Base-by-base conservation (phyloP, 2,888 invertebrate species). In the Apodemia zela region DNA sequence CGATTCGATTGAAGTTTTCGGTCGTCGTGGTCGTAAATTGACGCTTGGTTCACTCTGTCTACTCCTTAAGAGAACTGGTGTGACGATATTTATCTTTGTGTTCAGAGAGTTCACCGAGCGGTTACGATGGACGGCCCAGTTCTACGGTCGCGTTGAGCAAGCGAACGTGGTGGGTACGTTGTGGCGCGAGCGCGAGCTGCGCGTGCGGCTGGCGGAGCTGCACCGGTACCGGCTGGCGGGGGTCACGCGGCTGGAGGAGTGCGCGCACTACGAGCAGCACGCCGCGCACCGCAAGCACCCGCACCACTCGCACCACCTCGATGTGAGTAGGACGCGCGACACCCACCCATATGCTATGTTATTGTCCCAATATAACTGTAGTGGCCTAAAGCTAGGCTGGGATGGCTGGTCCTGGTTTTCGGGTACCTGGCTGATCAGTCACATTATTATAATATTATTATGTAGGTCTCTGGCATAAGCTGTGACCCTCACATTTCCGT, bases 221-320 rank as follows among this genome's bases (percentile, higher is more conserved):
- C 93, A 95, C 80, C 95, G 97, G 67, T 90, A 98, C 87, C 93
- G 98, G 35, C 95, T 96, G 75, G 95, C 97, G 73, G 98, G 98
- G 33, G 93, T 98, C 49, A 96, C 96, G 3, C 93, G 94, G 57
- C 94, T 95, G 62, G 96, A 96, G 79, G 98, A 98, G 80, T 96
- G 97, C 75, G 94, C 96, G 42, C 97, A 97, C 81, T 97, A 97
- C 82, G 98, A 98, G 77, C 96, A 97, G 79, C 93, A 95, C 89
- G 93, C 94, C 64, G 92, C 94, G 74, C 93, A 93, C 71, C 82
- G 95, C 75, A 89, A 93, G 76, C 90, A 93, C 76, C 90, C 92
- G 70, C 76, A 93, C 77, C 51, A 51, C 75, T 76, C 83, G 67
- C 78, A 86, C 10, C 75, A 94, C 93, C 71, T 93, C 93, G 91